Evolutionary conservation across 2,113 vertebrate genomes (phyloP), one percentile per base, ranked within the genome.

Genomic region (Mormoops blainvillei): DNA sequence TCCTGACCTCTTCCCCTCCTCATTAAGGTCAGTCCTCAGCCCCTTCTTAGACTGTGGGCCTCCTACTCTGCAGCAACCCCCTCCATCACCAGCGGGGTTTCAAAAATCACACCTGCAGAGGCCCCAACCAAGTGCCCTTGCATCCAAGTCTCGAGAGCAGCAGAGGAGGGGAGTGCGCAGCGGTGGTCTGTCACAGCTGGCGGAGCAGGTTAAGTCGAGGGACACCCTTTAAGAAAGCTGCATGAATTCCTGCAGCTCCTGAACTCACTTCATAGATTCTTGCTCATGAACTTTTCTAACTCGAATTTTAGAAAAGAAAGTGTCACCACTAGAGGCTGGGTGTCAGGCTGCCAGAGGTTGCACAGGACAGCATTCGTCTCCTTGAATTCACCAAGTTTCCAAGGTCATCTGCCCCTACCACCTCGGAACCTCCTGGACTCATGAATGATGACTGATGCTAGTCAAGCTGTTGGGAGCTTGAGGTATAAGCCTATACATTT

Each of bases 251-350:
- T 87, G 7, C 41, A 87, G 56, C 24, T 82, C 68, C 41, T 38
- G 12, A 78, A 22, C 41, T 74, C 24, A 76, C 36, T 78, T 38
- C 1, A 2, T 56, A 86, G 52, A 45, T 61, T 6, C n/a, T 8
- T 45, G 38, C 41, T 45, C 87, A 78, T 52, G 19, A 93, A 38
- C 26, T 89, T 89, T 33, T 61, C 77, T 52, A 78, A 71, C 67
- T 81, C 61, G 20, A 63, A 71, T 65, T 93, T 93, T n/a, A 96
- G 61, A 61, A 95, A 90, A 87, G 58, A 54, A 73, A 85, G 20
- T 13, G 7, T 88, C 41, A 36, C n/a, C 26, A 71, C 14, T 16
- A 88, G 52, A 89, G 33, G 16, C 1, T 61, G 9, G 4, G 20
- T 28, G 36, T 81, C 28, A 31, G 77, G 63, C 50, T 89, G 28